Evolutionary conservation across 2,797 vertebrate genomes (phyloP).

Genomic region (Aeoliscus strigatus): DNA sequence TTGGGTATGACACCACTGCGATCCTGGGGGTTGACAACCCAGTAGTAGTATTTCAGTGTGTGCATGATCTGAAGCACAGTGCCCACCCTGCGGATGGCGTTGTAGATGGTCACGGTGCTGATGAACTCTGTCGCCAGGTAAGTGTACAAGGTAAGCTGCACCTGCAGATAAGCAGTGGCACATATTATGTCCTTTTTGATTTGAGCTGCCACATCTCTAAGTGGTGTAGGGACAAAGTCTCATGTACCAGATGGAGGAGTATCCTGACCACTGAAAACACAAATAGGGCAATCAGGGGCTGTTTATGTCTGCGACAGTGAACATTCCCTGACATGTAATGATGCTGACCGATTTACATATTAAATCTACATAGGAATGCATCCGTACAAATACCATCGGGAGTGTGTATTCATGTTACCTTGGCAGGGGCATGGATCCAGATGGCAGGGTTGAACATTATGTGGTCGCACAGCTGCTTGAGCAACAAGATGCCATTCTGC

Average conservation of each 20-base stretch:
- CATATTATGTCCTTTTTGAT: constrained; percentile 1
- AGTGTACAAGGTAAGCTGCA: constrained; percentile 90
- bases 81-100: constrained; percentile 89
- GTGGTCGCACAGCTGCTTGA: constrained; percentile 97
- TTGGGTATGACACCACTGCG: constrained; percentile 92
- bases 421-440: constrained; percentile 96
- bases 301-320: constrained; percentile 1
- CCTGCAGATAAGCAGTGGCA: constrained; percentile 68
- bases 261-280: constrained; percentile 34
- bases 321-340: too few species aligned
- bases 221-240: constrained; percentile 9
- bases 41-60: constrained; percentile 95
- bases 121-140: constrained; percentile 96
- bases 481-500: constrained; percentile 86
- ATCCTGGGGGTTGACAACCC: constrained; percentile 92
- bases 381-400: constrained; percentile 5
- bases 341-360: neutral
- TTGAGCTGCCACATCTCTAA: constrained; percentile 9
- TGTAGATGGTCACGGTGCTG: constrained; percentile 94
- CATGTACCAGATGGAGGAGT: constrained; percentile 26
- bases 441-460: constrained; percentile 96
- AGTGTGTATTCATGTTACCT: constrained; percentile 73
- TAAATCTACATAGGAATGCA: neutral
- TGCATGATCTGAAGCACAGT: constrained; percentile 96
- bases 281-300: constrained; percentile 14